Evolutionary conservation across 2,888 invertebrate species (phyloP).

Genomic region (Matsumyia berberina): DNA sequence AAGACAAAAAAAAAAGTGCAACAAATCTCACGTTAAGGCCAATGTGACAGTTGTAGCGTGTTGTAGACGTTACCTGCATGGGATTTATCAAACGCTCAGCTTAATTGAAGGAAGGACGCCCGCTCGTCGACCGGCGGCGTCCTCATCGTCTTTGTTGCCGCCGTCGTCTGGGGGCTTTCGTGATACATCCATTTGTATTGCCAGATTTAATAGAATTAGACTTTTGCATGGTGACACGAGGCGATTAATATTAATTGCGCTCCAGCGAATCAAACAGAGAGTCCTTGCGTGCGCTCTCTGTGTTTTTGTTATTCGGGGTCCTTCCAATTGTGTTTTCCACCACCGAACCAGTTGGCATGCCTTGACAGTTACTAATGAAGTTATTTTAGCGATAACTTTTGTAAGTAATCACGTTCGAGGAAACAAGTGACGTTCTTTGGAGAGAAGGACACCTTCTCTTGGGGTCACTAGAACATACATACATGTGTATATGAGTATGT

Average conservation of each 20-base stretch:
- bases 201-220: slow-evolving; percentile 74
- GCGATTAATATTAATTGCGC: slow-evolving; percentile 74
- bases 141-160: too few species aligned
- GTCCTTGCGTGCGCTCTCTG: slow-evolving; percentile 41
- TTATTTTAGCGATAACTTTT: slow-evolving; percentile 56
- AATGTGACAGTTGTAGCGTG: slow-evolving; percentile 68
- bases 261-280: slow-evolving; percentile 51
- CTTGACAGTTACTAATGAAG: slow-evolving; percentile 72
- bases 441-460: not conserved
- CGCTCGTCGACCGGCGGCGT: too few species aligned
- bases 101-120: slow-evolving; percentile 43
- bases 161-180: slow-evolving; percentile 43
- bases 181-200: slow-evolving; percentile 72
- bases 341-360: slow-evolving; percentile 32
- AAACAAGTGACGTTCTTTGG: slow-evolving; percentile 43
- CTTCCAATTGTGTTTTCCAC: slow-evolving; percentile 13
- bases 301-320: not conserved
- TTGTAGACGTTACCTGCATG: slow-evolving; percentile 41
- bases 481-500: not conserved
- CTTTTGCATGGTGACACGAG: slow-evolving; percentile 71
- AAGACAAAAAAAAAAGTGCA: slow-evolving; percentile 31
- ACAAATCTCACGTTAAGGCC: slow-evolving; percentile 42
- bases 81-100: slow-evolving; percentile 52
- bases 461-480: not conserved
- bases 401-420: slow-evolving; percentile 43